Evolutionary conservation across 2,113 vertebrate genomes (phyloP).

Genomic region (Benitochromis conjunctus): DNA sequence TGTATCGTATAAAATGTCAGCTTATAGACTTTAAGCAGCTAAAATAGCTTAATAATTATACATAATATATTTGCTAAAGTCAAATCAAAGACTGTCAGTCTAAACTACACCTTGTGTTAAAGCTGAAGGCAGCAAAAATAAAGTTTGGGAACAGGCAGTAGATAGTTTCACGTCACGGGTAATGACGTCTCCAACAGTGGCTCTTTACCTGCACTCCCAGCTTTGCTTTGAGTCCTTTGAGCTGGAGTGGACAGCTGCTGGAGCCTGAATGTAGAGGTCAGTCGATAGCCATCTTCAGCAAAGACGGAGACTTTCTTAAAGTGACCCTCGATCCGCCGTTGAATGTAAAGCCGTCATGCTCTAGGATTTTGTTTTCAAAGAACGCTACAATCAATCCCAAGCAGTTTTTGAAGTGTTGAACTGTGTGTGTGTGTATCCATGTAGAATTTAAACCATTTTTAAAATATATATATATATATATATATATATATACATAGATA

Average conservation of each 20-base stretch:
- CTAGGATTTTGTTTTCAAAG: slow-evolving; percentile 2
- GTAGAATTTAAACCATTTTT: slow-evolving; percentile 13
- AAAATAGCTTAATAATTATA: background rate
- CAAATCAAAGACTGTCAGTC: background rate
- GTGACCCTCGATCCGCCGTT: slow-evolving; percentile 8
- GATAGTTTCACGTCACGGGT: slow-evolving; percentile 8
- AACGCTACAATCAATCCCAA: background rate
- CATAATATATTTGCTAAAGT: background rate
- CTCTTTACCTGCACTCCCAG: background rate
- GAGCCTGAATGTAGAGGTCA: slow-evolving; percentile 20
- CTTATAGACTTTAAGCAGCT: background rate
- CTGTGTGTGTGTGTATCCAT: background rate
- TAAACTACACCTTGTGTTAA: background rate
- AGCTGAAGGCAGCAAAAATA: background rate
- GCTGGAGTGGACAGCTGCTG: background rate
- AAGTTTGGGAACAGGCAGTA: background rate
- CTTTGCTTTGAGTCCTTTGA: slow-evolving; percentile 18
- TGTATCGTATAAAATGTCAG: rapidly evolving
- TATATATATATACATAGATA: background rate
- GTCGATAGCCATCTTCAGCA: slow-evolving; percentile 2
- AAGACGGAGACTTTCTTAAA: background rate
- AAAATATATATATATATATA: background rate
- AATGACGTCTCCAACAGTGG: background rate
- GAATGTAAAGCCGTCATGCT: slow-evolving; percentile 11
- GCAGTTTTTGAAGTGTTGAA: slow-evolving; percentile 8